Evolutionary conservation across 2,888 invertebrate species (phyloP).

Genomic region (Venusia cambrica): DNA sequence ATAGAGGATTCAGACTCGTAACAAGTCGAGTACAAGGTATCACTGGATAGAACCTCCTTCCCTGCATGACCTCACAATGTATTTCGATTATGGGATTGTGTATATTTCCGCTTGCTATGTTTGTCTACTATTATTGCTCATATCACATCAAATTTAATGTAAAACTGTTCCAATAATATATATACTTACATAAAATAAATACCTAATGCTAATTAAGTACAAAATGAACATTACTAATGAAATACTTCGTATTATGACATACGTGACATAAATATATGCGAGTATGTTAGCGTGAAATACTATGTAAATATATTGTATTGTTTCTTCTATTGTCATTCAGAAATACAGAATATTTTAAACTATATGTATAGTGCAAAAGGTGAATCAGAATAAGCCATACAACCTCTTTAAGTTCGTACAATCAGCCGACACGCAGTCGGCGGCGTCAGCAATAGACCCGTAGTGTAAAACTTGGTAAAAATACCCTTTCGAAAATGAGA

Average conservation of each 20-base stretch:
- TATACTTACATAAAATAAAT: constrained; percentile 68
- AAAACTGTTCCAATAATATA: constrained; percentile 69
- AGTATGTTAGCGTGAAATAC: too few relatives aligned
- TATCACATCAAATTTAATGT: constrained; percentile 74
- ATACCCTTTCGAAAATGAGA: constrained; percentile 24
- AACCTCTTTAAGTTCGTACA: too few relatives aligned
- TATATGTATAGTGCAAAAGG: too few relatives aligned
- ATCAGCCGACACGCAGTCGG: too few relatives aligned
- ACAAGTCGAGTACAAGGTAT: constrained; percentile 59
- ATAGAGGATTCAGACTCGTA: constrained; percentile 77
- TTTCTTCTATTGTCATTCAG: constrained; percentile 1
- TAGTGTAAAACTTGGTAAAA: constrained; percentile 11
- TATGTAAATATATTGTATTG: too few relatives aligned
- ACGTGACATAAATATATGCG: too few relatives aligned
- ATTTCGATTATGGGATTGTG: constrained; percentile 54
- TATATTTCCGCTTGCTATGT: constrained; percentile 56
- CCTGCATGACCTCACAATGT: constrained; percentile 41
- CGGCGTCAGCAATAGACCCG: too few relatives aligned
- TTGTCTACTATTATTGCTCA: constrained; percentile 76
- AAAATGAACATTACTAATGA: constrained; percentile 52
- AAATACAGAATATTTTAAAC: too few relatives aligned
- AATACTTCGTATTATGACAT: constrained; percentile 25
- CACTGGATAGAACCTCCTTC: constrained; percentile 49
- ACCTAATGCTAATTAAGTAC: constrained; percentile 78
- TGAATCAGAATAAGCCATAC: too few relatives aligned